phyloP scores from a whole-genome alignment of 2,113 vertebrate genomes.

The Turnix velox region DNA sequence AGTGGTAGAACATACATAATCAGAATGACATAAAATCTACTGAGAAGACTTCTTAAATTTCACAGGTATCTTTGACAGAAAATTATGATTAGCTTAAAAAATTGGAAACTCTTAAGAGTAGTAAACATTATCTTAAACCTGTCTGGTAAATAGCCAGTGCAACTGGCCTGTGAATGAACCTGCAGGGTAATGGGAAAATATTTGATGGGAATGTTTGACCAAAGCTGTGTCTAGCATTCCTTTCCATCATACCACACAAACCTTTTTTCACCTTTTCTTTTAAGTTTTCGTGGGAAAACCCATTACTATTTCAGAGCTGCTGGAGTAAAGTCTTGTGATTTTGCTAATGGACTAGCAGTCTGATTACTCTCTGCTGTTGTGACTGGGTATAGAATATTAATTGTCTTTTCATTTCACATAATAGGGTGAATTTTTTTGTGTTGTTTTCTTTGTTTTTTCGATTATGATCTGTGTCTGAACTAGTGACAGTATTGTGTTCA shows the following conservation, averaged over 20 bases:
- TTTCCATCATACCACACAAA: conserved; percentile 56
- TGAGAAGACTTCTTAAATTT: not conserved
- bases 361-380: not conserved
- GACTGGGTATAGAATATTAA: not conserved
- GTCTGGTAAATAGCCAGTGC: conserved; percentile 47
- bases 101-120: not conserved
- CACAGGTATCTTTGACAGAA: not conserved
- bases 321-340: conserved; percentile 26
- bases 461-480: not conserved
- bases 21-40: not conserved
- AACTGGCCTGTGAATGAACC: conserved; percentile 65
- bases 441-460: not conserved
- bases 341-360: conserved; percentile 6
- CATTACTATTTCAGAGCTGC: conserved; percentile 29
- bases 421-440: not conserved
- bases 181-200: conserved; percentile 55
- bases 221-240: conserved; percentile 61
- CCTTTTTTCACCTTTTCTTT: conserved; percentile 61
- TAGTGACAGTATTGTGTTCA: not conserved
- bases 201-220: conserved; percentile 62
- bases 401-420: not conserved
- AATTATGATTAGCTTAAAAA: not conserved
- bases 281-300: conserved; percentile 54
- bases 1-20: not conserved
- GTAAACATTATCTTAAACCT: conserved; percentile 47